Percentiles rank a stretch among this genome's conserved stretches.
phyloP scores from a whole-genome alignment of 2,888 invertebrate species.

The Julus scandinavius region DNA sequence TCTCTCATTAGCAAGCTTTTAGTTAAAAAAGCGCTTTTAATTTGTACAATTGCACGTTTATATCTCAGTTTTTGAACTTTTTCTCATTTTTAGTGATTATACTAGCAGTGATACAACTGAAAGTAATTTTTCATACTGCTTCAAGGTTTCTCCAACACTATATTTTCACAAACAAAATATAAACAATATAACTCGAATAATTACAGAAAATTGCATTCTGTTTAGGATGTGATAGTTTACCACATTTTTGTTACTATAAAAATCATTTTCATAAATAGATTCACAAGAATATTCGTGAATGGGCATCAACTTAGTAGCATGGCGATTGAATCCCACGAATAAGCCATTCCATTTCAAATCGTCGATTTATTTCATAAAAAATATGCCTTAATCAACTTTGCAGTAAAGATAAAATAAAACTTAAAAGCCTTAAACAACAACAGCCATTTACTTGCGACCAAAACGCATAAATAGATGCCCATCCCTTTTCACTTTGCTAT shows the following conservation, averaged over 20 bases:
- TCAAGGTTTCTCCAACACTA: too few species aligned
- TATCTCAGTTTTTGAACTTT: too few species aligned
- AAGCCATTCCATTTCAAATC: neutral
- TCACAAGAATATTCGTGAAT: neutral
- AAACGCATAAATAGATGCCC: constrained; percentile 55
- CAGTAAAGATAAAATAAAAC: constrained; percentile 37
- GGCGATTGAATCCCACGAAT: neutral
- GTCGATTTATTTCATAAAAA: constrained; percentile 41
- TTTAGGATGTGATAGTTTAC: too few species aligned
- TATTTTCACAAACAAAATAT: too few species aligned
- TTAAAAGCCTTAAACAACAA: neutral
- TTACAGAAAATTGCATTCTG: too few species aligned
- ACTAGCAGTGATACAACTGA: too few species aligned
- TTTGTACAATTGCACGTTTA: too few species aligned
- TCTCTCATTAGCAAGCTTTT: too few species aligned
- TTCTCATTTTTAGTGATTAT: too few species aligned
- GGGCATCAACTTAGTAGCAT: neutral
- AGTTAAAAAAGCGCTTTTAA: too few species aligned
- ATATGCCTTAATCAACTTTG: constrained; percentile 46
- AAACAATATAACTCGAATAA: too few species aligned
- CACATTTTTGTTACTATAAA: neutral
- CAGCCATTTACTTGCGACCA: constrained; percentile 52
- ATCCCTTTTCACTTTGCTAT: constrained; percentile 50
- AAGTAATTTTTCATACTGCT: too few species aligned
- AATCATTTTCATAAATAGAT: neutral